A percentile compares a stretch with the other conserved stretches of the same genome.
Conservation (phyloP, 2,888 invertebrate genomes). For the Boloria selene region DNA sequence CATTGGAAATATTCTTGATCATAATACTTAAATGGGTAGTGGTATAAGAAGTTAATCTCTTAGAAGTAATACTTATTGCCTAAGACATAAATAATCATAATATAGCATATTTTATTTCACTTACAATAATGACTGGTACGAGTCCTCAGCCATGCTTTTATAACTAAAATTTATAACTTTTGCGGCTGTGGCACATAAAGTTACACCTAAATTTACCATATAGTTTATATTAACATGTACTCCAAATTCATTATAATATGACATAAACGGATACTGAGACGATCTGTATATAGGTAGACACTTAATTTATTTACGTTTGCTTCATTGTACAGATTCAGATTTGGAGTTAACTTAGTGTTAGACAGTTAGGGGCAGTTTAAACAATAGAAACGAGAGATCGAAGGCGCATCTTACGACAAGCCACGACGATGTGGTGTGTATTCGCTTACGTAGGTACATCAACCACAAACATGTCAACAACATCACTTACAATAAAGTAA, state of each 20-base stretch:
- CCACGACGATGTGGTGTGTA: constrained; percentile 37
- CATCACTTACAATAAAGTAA: constrained; percentile 52
- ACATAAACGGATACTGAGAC: constrained; percentile 40
- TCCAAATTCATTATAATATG: constrained; percentile 28
- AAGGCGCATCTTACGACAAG: constrained; percentile 41
- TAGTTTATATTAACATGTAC: constrained; percentile 36
- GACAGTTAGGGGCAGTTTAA: constrained; percentile 38
- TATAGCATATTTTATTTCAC: constrained; percentile 61
- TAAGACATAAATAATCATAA: constrained; percentile 71
- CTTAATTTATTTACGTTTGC: background rate
- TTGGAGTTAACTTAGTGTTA: constrained; percentile 37
- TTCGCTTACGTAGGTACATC: constrained; percentile 44
- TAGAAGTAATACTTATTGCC: constrained; percentile 68
- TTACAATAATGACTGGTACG: constrained; percentile 75
- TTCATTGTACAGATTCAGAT: constrained; percentile 6
- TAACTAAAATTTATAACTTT: constrained; percentile 56
- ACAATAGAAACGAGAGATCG: constrained; percentile 43
- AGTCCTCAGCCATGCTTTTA: constrained; percentile 70
- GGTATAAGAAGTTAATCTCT: constrained; percentile 78
- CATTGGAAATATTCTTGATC: constrained; percentile 80
- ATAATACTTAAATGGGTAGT: constrained; percentile 78
- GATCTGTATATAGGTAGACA: constrained; percentile 28
- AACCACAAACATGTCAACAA: constrained; percentile 53
- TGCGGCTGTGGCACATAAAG: constrained; percentile 53
- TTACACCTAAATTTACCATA: constrained; percentile 38